Conservation (phyloP, 1,140 invertebrate genomes). For the Sinella curviseta region DNA sequence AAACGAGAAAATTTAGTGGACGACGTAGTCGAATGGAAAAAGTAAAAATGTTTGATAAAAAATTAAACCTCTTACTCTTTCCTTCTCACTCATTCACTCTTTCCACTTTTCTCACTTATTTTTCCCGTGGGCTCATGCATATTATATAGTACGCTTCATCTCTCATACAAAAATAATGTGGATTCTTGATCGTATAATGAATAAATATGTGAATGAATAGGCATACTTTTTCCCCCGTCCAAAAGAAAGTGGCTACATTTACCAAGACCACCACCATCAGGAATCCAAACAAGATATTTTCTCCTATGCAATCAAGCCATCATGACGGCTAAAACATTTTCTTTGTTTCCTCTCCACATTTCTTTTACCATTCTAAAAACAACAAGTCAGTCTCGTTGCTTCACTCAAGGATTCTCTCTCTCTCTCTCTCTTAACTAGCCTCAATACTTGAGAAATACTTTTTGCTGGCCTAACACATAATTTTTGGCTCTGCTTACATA, state of each 20-base stretch:
- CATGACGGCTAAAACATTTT: conserved; percentile 24
- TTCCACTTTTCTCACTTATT: no score
- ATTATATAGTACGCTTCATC: no score
- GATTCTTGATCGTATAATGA: background rate
- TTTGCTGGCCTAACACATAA: no score
- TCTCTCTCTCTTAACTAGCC: no score
- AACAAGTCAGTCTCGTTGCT: background rate
- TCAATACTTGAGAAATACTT: no score
- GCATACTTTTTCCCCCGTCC: no score
- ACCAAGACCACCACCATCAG: background rate
- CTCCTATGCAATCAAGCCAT: background rate
- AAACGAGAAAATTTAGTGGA: background rate
- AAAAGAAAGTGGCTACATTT: background rate
- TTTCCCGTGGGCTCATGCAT: no score
- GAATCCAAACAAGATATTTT: background rate
- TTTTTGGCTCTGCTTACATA: no score
- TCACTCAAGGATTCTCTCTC: no score
- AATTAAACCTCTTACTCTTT: background rate
- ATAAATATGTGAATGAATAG: no score
- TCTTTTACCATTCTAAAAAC: background rate
- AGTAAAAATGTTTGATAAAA: conserved; percentile 13
- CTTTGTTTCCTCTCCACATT: conserved; percentile 11
- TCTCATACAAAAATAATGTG: background rate
- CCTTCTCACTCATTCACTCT: background rate
- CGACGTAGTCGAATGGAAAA: background rate